Evolutionary conservation across 2,888 invertebrate species (phyloP).

Genomic region (Tinea trinotella): DNA sequence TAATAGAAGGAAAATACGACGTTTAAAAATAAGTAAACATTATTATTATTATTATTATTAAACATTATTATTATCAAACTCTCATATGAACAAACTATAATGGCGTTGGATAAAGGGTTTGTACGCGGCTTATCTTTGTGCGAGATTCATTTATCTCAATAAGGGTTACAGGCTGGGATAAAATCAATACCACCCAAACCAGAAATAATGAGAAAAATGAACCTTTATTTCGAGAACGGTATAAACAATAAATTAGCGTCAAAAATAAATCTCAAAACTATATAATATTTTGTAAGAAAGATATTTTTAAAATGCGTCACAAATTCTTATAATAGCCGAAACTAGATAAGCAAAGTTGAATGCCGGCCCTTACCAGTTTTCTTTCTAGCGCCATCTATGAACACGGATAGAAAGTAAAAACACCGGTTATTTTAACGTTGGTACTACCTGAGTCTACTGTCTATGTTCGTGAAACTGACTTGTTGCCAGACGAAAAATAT

Average conservation of each 20-base stretch:
- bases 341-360: constrained; percentile 4
- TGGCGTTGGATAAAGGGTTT: background rate
- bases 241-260: too few species aligned
- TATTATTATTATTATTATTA: background rate
- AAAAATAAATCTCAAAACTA: background rate
- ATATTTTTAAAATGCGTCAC: background rate
- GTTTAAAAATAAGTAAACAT: too few species aligned
- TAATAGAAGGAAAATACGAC: too few species aligned
- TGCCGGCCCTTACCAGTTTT: background rate
- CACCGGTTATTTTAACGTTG: constrained; percentile 12
- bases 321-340: background rate
- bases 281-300: background rate
- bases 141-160: background rate
- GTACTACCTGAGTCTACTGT: constrained; percentile 1
- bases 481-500: too few species aligned
- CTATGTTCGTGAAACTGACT: too few species aligned
- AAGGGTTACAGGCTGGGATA: background rate
- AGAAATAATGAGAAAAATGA: too few species aligned
- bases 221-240: too few species aligned
- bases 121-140: background rate
- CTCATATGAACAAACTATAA: too few species aligned
- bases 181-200: background rate
- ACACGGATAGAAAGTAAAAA: background rate
- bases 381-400: constrained; percentile 41
- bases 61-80: too few species aligned